Conservation (phyloP, 2,113 vertebrate species). For the Sigmodon hispidus region DNA sequence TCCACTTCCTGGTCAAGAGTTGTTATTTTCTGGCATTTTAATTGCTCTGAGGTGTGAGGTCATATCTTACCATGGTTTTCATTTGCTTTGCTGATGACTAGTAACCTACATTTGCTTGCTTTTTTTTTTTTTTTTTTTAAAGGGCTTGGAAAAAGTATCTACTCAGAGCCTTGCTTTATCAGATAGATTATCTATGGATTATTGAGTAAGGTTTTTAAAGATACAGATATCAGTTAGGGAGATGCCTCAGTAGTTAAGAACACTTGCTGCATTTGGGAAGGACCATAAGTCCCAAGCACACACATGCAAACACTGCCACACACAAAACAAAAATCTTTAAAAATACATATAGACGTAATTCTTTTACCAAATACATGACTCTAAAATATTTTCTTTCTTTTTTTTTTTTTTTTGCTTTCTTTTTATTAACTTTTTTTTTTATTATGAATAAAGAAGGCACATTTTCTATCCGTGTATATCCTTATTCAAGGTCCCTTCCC, state of each 20-base stretch:
- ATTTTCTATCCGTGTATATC: no score
- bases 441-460: no score
- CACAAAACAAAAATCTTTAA: not conserved
- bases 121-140: not conserved
- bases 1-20: not conserved
- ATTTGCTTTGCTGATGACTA: constrained; percentile 21
- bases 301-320: not conserved
- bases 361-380: not conserved
- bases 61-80: not conserved
- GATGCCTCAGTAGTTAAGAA: not conserved
- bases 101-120: not conserved
- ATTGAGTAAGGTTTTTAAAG: not conserved
- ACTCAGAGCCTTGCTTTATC: not conserved
- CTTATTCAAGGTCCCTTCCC: no score
- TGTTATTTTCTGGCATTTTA: constrained; percentile 1
- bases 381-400: not conserved
- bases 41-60: not conserved
- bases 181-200: not conserved
- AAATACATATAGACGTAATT: not conserved
- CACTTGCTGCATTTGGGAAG: not conserved
- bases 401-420: no score
- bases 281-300: not conserved
- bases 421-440: no score
- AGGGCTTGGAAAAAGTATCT: constrained; percentile 25
- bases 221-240: not conserved